Conservation (phyloP, 2,888 invertebrate genomes). For the Ornithoptera alexandrae region DNA sequence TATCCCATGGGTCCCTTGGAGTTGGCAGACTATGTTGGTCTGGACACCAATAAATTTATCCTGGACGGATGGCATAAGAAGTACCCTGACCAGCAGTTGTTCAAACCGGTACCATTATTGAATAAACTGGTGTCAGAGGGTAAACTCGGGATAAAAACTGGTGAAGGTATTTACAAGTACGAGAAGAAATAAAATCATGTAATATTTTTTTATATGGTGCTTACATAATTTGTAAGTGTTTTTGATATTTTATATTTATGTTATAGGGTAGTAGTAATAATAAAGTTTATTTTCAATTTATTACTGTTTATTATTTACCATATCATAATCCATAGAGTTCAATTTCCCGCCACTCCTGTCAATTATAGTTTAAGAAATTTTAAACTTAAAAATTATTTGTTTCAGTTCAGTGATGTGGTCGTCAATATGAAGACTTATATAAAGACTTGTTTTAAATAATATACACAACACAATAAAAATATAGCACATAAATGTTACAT, state of each 20-base stretch:
- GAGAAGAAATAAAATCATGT: slow-evolving; percentile 58
- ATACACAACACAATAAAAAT: too few species aligned
- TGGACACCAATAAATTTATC: slow-evolving; percentile 88
- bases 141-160: slow-evolving; percentile 89
- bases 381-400: too few species aligned
- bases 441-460: too few species aligned
- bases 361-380: too few species aligned
- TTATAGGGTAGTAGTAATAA: slow-evolving; percentile 7
- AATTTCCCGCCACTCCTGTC: too few species aligned
- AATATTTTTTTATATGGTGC: background rate
- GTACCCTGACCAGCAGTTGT: slow-evolving; percentile 53
- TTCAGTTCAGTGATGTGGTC: too few species aligned
- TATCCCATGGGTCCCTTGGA: slow-evolving; percentile 96
- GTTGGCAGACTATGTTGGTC: slow-evolving; percentile 89
- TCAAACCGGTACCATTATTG: slow-evolving; percentile 73
- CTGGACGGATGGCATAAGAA: slow-evolving; percentile 88
- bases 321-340: too few species aligned
- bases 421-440: too few species aligned
- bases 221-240: slow-evolving; percentile 7
- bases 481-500: too few species aligned
- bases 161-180: slow-evolving; percentile 91
- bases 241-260: slow-evolving; percentile 16
- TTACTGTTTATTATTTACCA: too few species aligned
- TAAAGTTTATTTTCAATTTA: slow-evolving; percentile 13
- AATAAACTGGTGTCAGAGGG: slow-evolving; percentile 86